Conservation (phyloP, 2,888 invertebrate genomes). For the Ischnus inquisitorius region DNA sequence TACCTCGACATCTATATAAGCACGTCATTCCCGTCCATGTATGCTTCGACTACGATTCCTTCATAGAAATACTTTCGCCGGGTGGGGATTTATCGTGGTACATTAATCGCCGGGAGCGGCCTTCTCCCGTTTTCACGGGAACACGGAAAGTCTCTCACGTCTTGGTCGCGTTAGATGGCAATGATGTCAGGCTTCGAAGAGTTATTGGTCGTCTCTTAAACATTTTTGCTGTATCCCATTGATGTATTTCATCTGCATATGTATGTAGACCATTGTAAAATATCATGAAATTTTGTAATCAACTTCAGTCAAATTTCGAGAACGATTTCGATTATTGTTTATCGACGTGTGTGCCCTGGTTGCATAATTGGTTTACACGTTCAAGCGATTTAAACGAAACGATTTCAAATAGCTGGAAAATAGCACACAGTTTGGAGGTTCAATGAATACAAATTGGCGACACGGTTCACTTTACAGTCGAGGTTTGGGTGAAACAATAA, state of each 20-base stretch:
- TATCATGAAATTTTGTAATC: neutral
- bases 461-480: neutral
- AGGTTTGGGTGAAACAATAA: neutral
- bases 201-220: constrained; percentile 22
- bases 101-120: constrained; percentile 55
- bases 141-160: constrained; percentile 73
- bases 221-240: neutral
- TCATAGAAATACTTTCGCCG: constrained; percentile 46
- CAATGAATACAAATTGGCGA: constrained; percentile 24
- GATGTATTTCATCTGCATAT: neutral
- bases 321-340: neutral
- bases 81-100: constrained; percentile 49
- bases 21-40: constrained; percentile 45
- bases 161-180: constrained; percentile 37
- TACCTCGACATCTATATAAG: constrained; percentile 28
- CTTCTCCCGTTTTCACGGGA: constrained; percentile 57
- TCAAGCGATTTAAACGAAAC: constrained; percentile 1
- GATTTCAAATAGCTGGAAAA: constrained; percentile 14
- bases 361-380: neutral
- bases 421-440: neutral
- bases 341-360: neutral
- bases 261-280: neutral
- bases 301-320: neutral
- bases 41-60: constrained; percentile 56
- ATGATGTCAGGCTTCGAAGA: constrained; percentile 25